Base-by-base conservation (phyloP, 2,113 vertebrate genomes). In the Clarias gariepinus region DNA sequence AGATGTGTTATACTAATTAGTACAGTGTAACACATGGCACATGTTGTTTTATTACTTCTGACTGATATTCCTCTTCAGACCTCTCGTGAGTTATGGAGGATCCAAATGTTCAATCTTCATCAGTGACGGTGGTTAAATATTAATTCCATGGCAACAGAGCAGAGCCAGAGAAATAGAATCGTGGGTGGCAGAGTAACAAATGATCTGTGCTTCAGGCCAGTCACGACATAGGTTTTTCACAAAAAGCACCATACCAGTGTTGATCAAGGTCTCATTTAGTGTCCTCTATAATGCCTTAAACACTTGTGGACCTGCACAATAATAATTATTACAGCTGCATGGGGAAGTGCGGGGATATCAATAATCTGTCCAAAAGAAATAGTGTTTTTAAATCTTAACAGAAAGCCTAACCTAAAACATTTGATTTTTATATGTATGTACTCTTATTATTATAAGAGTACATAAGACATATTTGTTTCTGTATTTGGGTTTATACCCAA, bases 81-180 rank as follows among this genome's bases (percentile, higher is more conserved):
- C 18, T 36, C 33, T 36, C 36, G 8, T 71, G 19, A 71, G 3
- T 12, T 76, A 41, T 13, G 12, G 11, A 52, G 41, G 41, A 76
- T 69, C 16, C 61, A 63, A 76, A 74, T 64, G 68, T 82, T 73
- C n/a, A 36, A 25, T 33, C 61, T 86, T 80, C 63, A 60, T 25
- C 21, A n/a, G 66, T 7, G n/a, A 73, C 66, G 13, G 58, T 74
- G 66, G 73, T n/a, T 41, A 41, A 41, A 82, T 52, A n/a, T 74
- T 52, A 64, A 73, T 47, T 41, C 85, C 85, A 87, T 82, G 69
- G 80, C 69, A 87, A 82, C 85, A 87, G 80, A 47, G 21, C 10
- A 30, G 33, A 28, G 53, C 53, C 82, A 52, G 55, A 53, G 41
- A 52, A 55, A 63, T 18, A 82, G n/a, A 30, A 30, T 41, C 13